Conservation (phyloP, 1,140 invertebrate genomes). For the Vollenhovia emeryi region DNA sequence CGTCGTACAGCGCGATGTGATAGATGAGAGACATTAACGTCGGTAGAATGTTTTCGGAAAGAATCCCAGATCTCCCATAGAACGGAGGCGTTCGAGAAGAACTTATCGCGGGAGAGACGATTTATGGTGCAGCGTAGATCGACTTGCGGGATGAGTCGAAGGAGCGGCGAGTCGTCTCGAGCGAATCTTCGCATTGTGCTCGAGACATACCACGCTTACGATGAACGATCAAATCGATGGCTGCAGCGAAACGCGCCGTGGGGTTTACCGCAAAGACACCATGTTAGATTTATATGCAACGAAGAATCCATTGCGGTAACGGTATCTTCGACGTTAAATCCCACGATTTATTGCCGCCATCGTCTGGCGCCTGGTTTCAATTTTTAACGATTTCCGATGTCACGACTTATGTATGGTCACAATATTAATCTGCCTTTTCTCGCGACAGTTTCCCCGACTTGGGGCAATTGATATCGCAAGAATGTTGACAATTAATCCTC, state of each 20-base stretch:
- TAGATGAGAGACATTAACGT: conserved; percentile 31
- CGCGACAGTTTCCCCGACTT: not conserved
- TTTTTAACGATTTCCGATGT: conserved; percentile 42
- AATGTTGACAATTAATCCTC: not conserved
- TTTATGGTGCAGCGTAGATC: conserved; percentile 59
- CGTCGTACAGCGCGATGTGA: not conserved
- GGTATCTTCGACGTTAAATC: conserved; percentile 27
- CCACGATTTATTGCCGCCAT: conserved; percentile 28
- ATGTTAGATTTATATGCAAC: conserved; percentile 54
- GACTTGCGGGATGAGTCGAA: conserved; percentile 55
- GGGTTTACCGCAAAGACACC: conserved; percentile 35
- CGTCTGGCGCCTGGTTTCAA: conserved; percentile 37
- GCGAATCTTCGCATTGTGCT: conserved; percentile 51
- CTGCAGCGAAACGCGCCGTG: conserved; percentile 32
- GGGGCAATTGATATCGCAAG: not conserved
- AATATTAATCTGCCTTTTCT: conserved; percentile 2
- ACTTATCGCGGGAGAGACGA: conserved; percentile 40
- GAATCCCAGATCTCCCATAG: conserved; percentile 45
- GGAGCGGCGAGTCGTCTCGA: conserved; percentile 20
- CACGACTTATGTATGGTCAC: conserved; percentile 6
- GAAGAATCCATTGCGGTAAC: conserved; percentile 36
- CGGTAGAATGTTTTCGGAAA: conserved; percentile 25
- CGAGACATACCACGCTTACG: conserved; percentile 26
- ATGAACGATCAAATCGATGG: conserved; percentile 41
- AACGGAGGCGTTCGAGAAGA: conserved; percentile 45